phyloP scores from a whole-genome alignment of 2,113 vertebrate species.

The Mugil cephalus region DNA sequence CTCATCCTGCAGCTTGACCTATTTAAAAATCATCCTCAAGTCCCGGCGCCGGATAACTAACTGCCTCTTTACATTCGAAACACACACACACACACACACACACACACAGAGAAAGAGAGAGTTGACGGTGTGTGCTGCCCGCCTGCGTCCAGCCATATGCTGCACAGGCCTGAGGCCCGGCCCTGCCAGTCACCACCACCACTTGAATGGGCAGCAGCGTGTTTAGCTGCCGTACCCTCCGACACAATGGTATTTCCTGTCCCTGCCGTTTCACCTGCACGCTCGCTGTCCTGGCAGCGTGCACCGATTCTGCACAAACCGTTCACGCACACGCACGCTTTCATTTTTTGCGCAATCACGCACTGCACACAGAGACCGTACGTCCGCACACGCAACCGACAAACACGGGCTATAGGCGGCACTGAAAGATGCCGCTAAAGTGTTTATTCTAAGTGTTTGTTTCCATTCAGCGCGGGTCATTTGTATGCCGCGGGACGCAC shows the following conservation, averaged over 20 bases:
- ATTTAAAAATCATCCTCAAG: slow-evolving; percentile 45
- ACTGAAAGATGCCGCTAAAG: slow-evolving; percentile 69
- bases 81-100: slow-evolving; percentile 19
- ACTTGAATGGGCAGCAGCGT: slow-evolving; percentile 61
- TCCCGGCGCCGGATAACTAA: slow-evolving; percentile 46
- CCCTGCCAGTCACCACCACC: slow-evolving; percentile 51
- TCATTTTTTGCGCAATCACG: slow-evolving; percentile 10
- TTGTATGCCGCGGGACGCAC: slow-evolving; percentile 78
- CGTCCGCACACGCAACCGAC: slow-evolving; percentile 33
- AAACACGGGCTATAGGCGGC: slow-evolving; percentile 56
- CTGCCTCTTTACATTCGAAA: slow-evolving; percentile 17
- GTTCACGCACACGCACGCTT: slow-evolving; percentile 45
- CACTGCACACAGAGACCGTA: slow-evolving; percentile 34
- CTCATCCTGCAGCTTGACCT: slow-evolving; percentile 27
- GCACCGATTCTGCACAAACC: slow-evolving; percentile 70
- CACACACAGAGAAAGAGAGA: no score
- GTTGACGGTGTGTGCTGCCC: slow-evolving; percentile 33
- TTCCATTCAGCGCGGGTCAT: slow-evolving; percentile 82
- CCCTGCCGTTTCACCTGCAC: slow-evolving; percentile 74
- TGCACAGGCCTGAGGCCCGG: slow-evolving; percentile 58
- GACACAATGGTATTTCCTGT: slow-evolving; percentile 74
- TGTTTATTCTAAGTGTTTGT: slow-evolving; percentile 78
- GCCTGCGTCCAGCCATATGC: slow-evolving; percentile 49
- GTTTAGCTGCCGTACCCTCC: slow-evolving; percentile 51
- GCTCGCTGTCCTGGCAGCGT: slow-evolving; percentile 63